Percentiles rank a stretch among this genome's conserved stretches.
Conservation (phyloP, 2,113 vertebrate species). For the Alosa alosa region DNA sequence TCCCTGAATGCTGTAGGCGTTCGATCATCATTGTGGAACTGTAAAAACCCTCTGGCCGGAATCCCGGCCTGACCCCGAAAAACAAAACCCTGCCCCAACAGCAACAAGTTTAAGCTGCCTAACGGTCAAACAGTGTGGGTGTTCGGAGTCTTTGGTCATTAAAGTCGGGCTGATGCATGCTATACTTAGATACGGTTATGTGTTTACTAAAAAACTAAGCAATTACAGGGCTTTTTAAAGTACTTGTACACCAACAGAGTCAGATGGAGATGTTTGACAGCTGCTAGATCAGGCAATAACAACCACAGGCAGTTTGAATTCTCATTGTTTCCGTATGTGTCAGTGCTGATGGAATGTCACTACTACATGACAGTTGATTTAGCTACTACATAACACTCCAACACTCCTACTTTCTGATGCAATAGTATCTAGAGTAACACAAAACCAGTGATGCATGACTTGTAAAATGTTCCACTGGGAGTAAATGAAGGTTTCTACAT, state of each 20-base stretch:
- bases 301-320: neutral
- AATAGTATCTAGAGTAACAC: too few species aligned
- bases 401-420: too few species aligned
- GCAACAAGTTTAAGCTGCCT: conserved; percentile 6
- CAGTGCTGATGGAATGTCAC: neutral
- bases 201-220: conserved; percentile 8
- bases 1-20: neutral
- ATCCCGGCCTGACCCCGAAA: neutral
- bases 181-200: neutral
- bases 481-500: too few species aligned
- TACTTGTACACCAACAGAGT: neutral
- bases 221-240: neutral
- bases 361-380: neutral
- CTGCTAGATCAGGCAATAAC: neutral
- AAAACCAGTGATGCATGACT: too few species aligned
- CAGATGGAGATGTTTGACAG: neutral
- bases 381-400: neutral
- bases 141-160: neutral
- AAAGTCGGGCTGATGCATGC: neutral
- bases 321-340: neutral
- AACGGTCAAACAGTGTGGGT: conserved; percentile 23
- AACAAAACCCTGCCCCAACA: neutral
- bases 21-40: neutral
- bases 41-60: neutral
- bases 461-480: too few species aligned